Evolutionary conservation across 2,888 invertebrate species (phyloP).

Genomic region (Sesamia inferens): DNA sequence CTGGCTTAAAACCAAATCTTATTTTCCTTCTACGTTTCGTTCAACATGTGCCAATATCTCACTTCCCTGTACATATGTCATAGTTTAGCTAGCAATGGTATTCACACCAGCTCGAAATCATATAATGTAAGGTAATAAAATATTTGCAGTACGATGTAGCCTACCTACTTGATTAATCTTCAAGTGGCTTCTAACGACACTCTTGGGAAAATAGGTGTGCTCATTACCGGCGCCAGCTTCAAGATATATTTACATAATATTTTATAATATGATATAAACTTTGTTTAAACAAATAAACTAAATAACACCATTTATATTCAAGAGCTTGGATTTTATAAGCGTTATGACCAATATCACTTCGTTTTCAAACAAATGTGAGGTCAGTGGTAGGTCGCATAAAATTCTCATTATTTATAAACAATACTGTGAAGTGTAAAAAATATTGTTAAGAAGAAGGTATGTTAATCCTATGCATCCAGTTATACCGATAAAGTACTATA

Average conservation of each 20-base stretch:
- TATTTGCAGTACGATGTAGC: not conserved
- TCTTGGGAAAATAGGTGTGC: constrained; percentile 30
- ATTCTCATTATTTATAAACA: constrained; percentile 56
- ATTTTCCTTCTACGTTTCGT: constrained; percentile 2
- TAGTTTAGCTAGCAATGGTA: constrained; percentile 1
- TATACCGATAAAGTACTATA: constrained; percentile 30
- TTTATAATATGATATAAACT: constrained; percentile 35
- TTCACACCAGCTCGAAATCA: constrained; percentile 2
- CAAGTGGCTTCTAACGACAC: constrained; percentile 31
- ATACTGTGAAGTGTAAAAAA: constrained; percentile 32
- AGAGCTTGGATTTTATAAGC: constrained; percentile 39
- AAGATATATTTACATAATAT: constrained; percentile 43
- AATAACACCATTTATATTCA: constrained; percentile 51
- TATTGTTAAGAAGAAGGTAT: constrained; percentile 14
- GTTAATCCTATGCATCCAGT: constrained; percentile 30
- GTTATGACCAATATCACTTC: constrained; percentile 43
- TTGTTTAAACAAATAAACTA: constrained; percentile 43
- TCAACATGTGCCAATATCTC: constrained; percentile 24
- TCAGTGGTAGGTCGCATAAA: constrained; percentile 51
- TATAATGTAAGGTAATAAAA: not conserved
- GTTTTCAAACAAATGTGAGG: constrained; percentile 53
- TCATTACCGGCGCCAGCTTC: constrained; percentile 35
- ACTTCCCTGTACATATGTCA: not conserved
- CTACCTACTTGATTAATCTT: constrained; percentile 30
- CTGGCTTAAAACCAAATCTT: constrained; percentile 14